Conservation (phyloP, 2,797 vertebrate species). For the Coracias cyanogaster region DNA sequence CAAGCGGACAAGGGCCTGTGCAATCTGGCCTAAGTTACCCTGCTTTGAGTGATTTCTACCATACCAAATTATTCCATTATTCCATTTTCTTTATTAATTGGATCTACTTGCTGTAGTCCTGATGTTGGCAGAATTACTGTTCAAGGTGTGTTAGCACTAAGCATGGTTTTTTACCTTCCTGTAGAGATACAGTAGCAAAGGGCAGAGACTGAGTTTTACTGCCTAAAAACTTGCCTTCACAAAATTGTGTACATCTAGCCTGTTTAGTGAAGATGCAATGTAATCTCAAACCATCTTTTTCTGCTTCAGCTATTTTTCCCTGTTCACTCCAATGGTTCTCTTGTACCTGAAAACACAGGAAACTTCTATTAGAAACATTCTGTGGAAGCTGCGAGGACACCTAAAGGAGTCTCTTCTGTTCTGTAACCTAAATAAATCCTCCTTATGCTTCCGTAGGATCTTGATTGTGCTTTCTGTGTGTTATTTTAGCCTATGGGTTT, state of each 20-base stretch:
- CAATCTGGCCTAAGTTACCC: background rate
- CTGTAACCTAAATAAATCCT: background rate
- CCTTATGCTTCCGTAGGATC: background rate
- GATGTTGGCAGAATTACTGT: background rate
- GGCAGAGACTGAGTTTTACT: background rate
- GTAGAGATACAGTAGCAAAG: background rate
- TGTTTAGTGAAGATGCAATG: background rate
- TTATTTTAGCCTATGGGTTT: background rate
- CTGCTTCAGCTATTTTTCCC: background rate
- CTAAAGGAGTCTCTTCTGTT: background rate
- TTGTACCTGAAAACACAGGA: background rate
- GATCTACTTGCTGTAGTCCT: background rate
- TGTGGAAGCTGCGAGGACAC: background rate
- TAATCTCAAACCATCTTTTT: background rate
- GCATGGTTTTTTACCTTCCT: background rate
- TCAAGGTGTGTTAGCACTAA: background rate
- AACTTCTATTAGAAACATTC: background rate
- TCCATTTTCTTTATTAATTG: background rate
- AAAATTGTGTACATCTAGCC: too few species aligned
- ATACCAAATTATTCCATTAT: background rate
- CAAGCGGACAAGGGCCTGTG: background rate
- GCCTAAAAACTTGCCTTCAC: background rate
- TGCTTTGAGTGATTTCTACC: background rate
- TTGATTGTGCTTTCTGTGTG: accelerated
- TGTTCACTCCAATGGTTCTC: background rate